Evolutionary conservation across 2,797 vertebrate genomes (phyloP), one percentile per base, ranked within the genome.

Genomic region (Manis javanica): DNA sequence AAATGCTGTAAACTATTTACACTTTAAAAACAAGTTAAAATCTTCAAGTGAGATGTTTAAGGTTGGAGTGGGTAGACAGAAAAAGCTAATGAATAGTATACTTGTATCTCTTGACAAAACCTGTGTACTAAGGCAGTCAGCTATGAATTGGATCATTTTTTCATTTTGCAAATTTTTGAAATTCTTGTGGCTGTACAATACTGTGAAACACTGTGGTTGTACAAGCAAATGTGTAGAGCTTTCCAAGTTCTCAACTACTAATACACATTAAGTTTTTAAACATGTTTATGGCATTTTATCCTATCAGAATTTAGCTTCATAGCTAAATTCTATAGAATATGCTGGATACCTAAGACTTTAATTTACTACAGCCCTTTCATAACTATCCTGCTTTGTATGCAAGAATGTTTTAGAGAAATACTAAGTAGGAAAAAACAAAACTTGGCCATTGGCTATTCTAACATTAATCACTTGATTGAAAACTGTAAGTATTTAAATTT

Each of bases 21-120:
- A 83, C 49, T 68, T 90, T 49, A 86, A 91, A 95, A 93, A 78
- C 75, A 89, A 64, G 34, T 72, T 78, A 90, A 93, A 90, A 14
- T 87, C 23, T 91, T 86, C 53, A 57, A 19, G 46, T 87, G 85
- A 87, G 19, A 63, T 89, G 31, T 92, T 89, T 57, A 46, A 19
- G 8, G 5, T 57, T 18, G 53, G 53, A 69, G 46, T 66, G 3
- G 14, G 7, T 61, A 5, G 42, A 68, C 11, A 57, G 68, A 86
- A 89, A 81, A 71, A 72, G 24, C 8, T 46, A 46, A 0, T n/a
- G 69, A 34, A 1, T 72, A 84, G 94, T 31, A 14, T 5, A 10
- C 46, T 85, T 53, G 5, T 63, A 8, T 82, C 16, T 63, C 11
- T 95, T 21, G 10, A n/a, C 37, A 89, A 93, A 93, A 82, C 6